These are phyloP conservation scores for Tachycineta bicolor DNA, from an alignment of 2,113 vertebrate species.

Conservation along the genomic window DNA sequence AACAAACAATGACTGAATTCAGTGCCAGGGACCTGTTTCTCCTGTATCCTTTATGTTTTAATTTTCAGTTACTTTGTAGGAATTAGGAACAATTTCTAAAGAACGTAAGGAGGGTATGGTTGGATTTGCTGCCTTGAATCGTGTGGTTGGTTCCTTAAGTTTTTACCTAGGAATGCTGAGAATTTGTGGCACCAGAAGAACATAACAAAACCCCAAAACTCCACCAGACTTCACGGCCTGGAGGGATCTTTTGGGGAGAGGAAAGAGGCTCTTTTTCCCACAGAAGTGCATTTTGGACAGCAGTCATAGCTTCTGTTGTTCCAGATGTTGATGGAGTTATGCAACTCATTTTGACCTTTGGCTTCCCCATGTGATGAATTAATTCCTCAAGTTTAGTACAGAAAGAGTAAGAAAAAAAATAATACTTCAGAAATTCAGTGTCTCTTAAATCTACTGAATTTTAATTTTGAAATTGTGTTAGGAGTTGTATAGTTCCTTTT, in stretches of 20 bases:
- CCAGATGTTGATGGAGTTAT: background rate
- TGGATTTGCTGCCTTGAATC: background rate
- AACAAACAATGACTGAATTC: background rate
- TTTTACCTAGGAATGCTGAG: background rate
- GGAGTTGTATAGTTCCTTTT: background rate
- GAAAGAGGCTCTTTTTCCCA: background rate
- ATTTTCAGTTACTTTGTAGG: background rate
- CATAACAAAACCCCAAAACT: fast-evolving
- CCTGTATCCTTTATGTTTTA: background rate
- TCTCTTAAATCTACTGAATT: background rate
- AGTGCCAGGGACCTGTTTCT: background rate
- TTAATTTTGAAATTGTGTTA: background rate
- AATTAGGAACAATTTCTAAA: background rate
- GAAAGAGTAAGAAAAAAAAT: background rate
- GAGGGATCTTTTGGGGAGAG: background rate
- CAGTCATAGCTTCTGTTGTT: background rate
- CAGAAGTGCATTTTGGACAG: background rate
- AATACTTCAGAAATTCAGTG: background rate
- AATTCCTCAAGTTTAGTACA: background rate
- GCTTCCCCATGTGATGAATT: background rate
- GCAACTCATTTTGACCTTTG: background rate
- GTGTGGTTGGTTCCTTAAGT: too few relatives aligned
- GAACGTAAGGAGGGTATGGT: fast-evolving
- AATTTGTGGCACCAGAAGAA: background rate
- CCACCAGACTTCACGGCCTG: background rate